Conservation (phyloP, 2,888 invertebrate species). For the Meiosimyza decipiens region DNA sequence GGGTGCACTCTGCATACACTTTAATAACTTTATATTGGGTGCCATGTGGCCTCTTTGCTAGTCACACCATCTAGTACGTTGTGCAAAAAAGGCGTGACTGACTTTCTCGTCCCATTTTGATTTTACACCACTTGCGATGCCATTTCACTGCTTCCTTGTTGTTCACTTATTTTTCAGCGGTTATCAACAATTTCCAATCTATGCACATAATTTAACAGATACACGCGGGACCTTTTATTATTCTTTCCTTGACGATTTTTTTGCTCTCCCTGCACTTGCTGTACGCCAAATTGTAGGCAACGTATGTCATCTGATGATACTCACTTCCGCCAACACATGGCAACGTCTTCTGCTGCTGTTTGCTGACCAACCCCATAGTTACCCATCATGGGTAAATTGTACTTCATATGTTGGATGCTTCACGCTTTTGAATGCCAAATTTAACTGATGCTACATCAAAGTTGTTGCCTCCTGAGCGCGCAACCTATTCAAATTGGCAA, state of each 20-base stretch:
- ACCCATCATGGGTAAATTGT: background rate
- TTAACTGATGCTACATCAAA: constrained; percentile 42
- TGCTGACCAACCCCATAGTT: background rate
- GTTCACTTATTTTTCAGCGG: constrained; percentile 35
- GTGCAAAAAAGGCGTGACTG: background rate
- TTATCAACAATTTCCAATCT: constrained; percentile 60
- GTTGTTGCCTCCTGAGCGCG: constrained; percentile 21
- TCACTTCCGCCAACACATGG: background rate
- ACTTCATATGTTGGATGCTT: constrained; percentile 16
- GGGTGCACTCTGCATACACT: background rate
- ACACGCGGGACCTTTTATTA: background rate
- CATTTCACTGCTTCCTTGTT: background rate
- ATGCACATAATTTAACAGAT: constrained; percentile 56
- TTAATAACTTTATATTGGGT: constrained; percentile 19
- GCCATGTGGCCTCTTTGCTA: background rate
- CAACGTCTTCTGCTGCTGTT: background rate
- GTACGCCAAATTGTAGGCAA: constrained; percentile 8
- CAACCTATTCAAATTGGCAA: constrained; percentile 33
- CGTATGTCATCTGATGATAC: constrained; percentile 15
- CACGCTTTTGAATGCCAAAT: constrained; percentile 33
- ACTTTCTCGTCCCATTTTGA: constrained; percentile 16
- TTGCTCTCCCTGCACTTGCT: too few species aligned
- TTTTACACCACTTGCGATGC: constrained; percentile 38
- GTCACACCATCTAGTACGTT: background rate
- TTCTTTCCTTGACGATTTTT: background rate